Base-by-base conservation (phyloP, 2,797 vertebrate genomes). In the Spondyliosoma cantharus region DNA sequence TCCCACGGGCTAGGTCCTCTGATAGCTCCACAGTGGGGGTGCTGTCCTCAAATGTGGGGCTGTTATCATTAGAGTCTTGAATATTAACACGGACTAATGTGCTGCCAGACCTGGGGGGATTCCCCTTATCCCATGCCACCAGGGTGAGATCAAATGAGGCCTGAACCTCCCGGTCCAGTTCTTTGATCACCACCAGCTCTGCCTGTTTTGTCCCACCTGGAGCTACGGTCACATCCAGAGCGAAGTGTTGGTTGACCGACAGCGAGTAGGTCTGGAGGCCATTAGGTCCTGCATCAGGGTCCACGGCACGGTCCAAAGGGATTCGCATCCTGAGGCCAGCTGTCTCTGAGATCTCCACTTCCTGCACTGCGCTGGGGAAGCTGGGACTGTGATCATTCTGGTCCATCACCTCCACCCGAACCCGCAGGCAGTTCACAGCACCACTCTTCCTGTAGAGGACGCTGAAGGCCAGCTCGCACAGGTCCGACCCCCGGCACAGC, bases 1-100 rank as follows among this genome's bases (percentile, higher is more conserved):
- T 96, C 25, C 97, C 96, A 0, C 91, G 93, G 17, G 86, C 84
- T 6, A 96, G 93, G 5, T 98, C 95, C 91, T 99, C 97, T 20
- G 67, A 25, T 9, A 99, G 93, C 80, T 96, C 96, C 13, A 97
- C 91, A 0, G 78, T 92, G 63, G 96, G 88, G 0, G 92, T 95
- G 79, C 90, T 95, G 73, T 97, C 95, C 52, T 96, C 95, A 91
- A 98, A 98, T 6, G 91, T 45, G 0, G 97, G 98, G 66, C 96
- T 98, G 80, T 98, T 98, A 80, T 98, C 97, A 0, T 98, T 98
- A 48, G 97, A 98, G 88, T 99, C 97, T 0, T 96, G 89, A 60
- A 98, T 95, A 0, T 92, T 96, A 67, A 99, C 94, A 71, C 90
- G 95, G 43, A 99, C 88, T 79, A 96, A 89, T 37, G 96, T 95